Base-by-base conservation (phyloP, 2,797 vertebrate species). In the Ctenochaetus hawaiiensis region DNA sequence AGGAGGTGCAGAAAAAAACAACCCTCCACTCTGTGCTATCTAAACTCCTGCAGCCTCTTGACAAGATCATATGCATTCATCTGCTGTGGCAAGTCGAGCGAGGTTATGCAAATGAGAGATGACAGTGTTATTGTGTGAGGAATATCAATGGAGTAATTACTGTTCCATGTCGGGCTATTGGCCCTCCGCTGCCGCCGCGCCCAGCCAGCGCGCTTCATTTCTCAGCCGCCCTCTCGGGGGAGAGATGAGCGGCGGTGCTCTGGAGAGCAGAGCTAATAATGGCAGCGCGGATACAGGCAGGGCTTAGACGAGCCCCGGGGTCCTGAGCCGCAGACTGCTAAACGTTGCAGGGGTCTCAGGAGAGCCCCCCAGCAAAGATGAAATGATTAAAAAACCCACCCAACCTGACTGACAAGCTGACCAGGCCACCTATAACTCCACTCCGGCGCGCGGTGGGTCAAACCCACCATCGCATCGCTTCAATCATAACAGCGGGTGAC, bases 71-170 rank as follows among this genome's bases (percentile, higher is more conserved):
- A 93, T 94, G 95, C 94, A 95, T 94, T 96, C 96, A 94, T 96
- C 96, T 95, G 95, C 94, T 87, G 94, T 91, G 91, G 86, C 68
- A 81, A 92, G 88, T 84, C 91, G 93, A 94, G 95, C 91, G 95
- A 94, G 95, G 95, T 97, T 99, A 99, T 99, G 98, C 96, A 99
- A 99, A 99, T 98, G 96, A 96, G 96, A 95, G 92, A 96, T 97
- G 97, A 97, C 98, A 98, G 97, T 94, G 93, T 97, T 97, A 98
- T 98, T 98, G 98, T 97, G 97, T 93, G 94, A 97, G 96, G 98
- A 99, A 99, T 99, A 99, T 99, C 98, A 99, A 99, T 99, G 97
- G 97, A 99, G 98, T 98, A 99, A 99, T 99, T 99, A 99, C 98
- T 97, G 97, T 97, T 97, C 96, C 96, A 96, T 95, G 95, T 94